Percentiles rank a stretch among this genome's conserved stretches.
phyloP scores from a whole-genome alignment of 2,113 vertebrate genomes.

The Spilogale gracilis region DNA sequence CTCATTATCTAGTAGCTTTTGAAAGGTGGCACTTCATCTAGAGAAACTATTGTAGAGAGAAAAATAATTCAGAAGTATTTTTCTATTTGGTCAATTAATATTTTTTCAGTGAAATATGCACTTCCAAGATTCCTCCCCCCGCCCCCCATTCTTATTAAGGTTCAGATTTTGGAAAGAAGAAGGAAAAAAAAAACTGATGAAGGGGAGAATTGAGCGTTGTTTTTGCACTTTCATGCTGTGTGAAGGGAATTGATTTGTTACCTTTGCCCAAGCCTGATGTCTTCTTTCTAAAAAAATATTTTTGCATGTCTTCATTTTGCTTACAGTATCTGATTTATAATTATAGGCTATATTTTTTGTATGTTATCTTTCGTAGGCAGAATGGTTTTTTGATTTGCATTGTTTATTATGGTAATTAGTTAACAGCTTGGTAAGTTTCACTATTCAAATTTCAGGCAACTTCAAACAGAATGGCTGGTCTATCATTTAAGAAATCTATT shows the following conservation, averaged over 20 bases:
- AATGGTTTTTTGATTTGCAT: background rate
- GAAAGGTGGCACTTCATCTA: background rate
- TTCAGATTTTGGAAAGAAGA: background rate
- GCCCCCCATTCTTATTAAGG: background rate
- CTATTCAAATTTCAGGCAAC: slow-evolving; percentile 54
- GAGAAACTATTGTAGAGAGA: background rate
- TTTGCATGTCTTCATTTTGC: slow-evolving; percentile 32
- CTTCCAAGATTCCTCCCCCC: background rate
- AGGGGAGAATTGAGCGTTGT: background rate
- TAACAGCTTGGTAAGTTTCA: slow-evolving; percentile 76
- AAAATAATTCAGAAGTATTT: background rate
- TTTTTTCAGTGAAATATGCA: background rate
- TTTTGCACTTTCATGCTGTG: background rate
- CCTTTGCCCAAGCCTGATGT: background rate
- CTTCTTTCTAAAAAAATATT: background rate
- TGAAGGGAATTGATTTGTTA: background rate
- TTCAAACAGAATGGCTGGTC: slow-evolving; percentile 59
- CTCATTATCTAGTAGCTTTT: background rate
- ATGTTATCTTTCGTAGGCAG: background rate
- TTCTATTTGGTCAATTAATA: background rate
- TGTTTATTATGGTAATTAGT: slow-evolving; percentile 75
- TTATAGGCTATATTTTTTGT: background rate
- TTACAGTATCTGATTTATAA: slow-evolving; percentile 68
- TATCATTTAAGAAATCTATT: slow-evolving; percentile 75
- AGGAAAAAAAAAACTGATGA: background rate